Evolutionary conservation across 2,888 invertebrate genomes (phyloP).

Genomic region (Thelaira solivaga): DNA sequence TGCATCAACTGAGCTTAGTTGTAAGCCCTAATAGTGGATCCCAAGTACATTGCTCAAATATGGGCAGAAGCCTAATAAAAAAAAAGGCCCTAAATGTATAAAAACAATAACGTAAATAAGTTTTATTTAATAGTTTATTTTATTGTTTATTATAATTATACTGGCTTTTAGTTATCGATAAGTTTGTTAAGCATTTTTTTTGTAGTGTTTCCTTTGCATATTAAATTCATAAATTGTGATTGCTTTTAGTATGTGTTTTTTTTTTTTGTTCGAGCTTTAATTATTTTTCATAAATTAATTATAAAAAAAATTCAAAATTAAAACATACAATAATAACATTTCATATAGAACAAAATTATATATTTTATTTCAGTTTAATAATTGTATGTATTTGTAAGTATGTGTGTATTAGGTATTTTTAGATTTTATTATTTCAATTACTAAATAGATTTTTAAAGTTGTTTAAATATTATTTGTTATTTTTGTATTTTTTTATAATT

Average conservation of each 20-base stretch:
- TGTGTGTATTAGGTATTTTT: too few relatives aligned
- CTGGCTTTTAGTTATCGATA: slow-evolving; percentile 58
- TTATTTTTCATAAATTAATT: slow-evolving; percentile 32
- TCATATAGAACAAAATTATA: slow-evolving; percentile 40
- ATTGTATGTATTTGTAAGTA: too few relatives aligned
- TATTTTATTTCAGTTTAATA: background rate
- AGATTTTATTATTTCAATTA: background rate
- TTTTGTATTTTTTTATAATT: slow-evolving; percentile 1
- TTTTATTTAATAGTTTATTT: slow-evolving; percentile 45
- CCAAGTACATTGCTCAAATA: too few relatives aligned
- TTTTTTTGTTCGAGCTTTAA: slow-evolving; percentile 3
- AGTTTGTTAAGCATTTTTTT: slow-evolving; percentile 52
- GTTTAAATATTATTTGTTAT: background rate
- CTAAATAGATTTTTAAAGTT: slow-evolving; percentile 8
- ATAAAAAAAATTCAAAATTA: slow-evolving; percentile 53
- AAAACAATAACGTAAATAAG: too few relatives aligned
- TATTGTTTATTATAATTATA: slow-evolving; percentile 48
- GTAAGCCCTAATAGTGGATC: too few relatives aligned
- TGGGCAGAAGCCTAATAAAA: too few relatives aligned
- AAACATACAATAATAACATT: slow-evolving; percentile 59
- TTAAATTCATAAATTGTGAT: slow-evolving; percentile 61
- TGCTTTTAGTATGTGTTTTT: slow-evolving; percentile 55
- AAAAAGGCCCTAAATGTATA: too few relatives aligned
- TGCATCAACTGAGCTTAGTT: too few relatives aligned
- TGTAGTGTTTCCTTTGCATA: slow-evolving; percentile 36